A percentile compares a stretch with the other conserved stretches of the same genome.
Conservation (phyloP, 2,888 invertebrate species). For the Ochropleura plecta region DNA sequence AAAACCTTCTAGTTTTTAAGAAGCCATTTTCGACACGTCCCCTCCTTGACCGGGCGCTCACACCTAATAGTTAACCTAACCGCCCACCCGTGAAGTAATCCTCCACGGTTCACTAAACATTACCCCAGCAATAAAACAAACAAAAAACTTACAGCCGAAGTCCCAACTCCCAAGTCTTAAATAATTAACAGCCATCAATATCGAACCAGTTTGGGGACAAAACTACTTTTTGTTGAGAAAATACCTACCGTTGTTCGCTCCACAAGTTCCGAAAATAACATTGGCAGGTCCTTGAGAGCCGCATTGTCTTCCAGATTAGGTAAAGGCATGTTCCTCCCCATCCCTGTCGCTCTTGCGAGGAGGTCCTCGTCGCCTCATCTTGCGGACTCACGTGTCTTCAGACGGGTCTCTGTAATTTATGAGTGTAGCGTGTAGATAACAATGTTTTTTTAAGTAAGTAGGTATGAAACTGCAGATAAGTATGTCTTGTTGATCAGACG, state of each 20-base stretch:
- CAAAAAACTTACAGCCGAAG: constrained; percentile 28
- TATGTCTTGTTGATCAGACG: not conserved
- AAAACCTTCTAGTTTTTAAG: too few species aligned
- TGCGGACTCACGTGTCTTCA: constrained; percentile 79
- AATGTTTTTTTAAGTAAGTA: constrained; percentile 41
- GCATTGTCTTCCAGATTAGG: constrained; percentile 89
- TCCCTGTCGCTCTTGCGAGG: constrained; percentile 59
- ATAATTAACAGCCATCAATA: constrained; percentile 54
- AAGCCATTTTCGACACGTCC: constrained; percentile 57
- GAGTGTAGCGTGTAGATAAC: constrained; percentile 47
- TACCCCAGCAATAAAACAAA: constrained; percentile 39
- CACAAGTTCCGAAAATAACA: constrained; percentile 75
- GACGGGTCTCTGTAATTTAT: constrained; percentile 63
- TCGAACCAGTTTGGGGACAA: constrained; percentile 47
- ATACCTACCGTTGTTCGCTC: constrained; percentile 58
- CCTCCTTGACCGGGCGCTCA: constrained; percentile 54
- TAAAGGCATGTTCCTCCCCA: constrained; percentile 81
- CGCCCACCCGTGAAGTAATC: constrained; percentile 58
- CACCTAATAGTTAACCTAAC: constrained; percentile 59
- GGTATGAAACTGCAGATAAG: constrained; percentile 23
- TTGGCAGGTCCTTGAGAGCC: constrained; percentile 78
- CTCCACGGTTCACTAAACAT: constrained; percentile 55
- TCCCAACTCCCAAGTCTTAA: constrained; percentile 38
- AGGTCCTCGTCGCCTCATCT: constrained; percentile 75
- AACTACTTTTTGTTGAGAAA: constrained; percentile 63